These are phyloP conservation scores for Lichenostomus cassidix DNA, from an alignment of 2,113 vertebrate species.

Conservation along the genomic window DNA sequence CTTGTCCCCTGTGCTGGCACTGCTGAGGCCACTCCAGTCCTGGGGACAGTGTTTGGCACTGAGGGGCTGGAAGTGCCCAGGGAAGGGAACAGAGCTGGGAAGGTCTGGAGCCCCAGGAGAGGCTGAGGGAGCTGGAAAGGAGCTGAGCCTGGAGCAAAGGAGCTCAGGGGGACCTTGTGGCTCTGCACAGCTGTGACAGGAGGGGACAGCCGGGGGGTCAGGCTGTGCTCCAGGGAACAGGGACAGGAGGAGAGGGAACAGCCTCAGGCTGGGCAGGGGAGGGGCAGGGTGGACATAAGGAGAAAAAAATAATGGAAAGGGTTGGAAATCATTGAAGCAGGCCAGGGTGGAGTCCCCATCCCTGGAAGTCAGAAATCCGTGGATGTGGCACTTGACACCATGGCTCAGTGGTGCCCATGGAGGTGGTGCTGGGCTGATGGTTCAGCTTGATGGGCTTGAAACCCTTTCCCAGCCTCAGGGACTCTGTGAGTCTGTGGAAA, in stretches of 20 bases:
- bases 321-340: not conserved
- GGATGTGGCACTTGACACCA: no score
- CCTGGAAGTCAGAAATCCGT: not conserved
- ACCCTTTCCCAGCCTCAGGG: no score
- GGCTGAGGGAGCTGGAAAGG: not conserved
- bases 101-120: no score
- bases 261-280: not conserved
- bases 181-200: not conserved
- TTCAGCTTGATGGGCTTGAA: not conserved
- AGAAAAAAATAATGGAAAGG: no score
- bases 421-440: no score
- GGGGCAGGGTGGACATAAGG: no score
- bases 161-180: not conserved
- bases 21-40: not conserved
- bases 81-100: not conserved
- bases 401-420: not conserved
- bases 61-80: not conserved
- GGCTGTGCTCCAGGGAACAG: not conserved
- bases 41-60: no score
- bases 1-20: not conserved
- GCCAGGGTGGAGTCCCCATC: no score
- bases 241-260: not conserved
- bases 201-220: not conserved
- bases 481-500: not conserved
- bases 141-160: not conserved